Conservation (phyloP, 2,888 invertebrate genomes). For the Eulithis testata region DNA sequence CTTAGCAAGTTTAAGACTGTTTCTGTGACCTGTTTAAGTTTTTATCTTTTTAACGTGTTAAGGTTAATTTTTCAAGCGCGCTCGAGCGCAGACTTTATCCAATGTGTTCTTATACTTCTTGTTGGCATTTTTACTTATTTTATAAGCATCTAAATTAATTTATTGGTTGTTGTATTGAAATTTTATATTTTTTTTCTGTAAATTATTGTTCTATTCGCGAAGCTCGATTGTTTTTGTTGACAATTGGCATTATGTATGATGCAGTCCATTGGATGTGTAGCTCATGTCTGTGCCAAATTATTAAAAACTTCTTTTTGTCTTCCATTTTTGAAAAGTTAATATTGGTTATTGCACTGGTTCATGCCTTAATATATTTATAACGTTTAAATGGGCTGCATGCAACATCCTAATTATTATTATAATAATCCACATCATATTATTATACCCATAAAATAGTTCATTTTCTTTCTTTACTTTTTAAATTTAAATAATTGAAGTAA, state of each 20-base stretch:
- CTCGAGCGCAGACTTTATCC: slow-evolving; percentile 65
- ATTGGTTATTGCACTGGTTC: slow-evolving; percentile 37
- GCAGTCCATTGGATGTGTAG: slow-evolving; percentile 71
- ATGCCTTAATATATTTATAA: slow-evolving; percentile 22
- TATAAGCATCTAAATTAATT: slow-evolving; percentile 84
- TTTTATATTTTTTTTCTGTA: slow-evolving; percentile 77
- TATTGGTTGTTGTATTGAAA: slow-evolving; percentile 84
- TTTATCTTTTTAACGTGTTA: slow-evolving; percentile 80
- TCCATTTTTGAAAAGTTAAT: slow-evolving; percentile 53
- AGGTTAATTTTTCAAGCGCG: slow-evolving; percentile 61
- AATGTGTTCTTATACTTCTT: slow-evolving; percentile 84
- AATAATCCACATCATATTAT: slow-evolving; percentile 57
- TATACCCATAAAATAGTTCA: slow-evolving; percentile 65
- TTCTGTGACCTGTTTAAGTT: slow-evolving; percentile 85
- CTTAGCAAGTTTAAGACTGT: slow-evolving; percentile 85
- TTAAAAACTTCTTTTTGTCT: slow-evolving; percentile 58
- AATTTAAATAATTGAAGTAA: slow-evolving; percentile 77
- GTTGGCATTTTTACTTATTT: slow-evolving; percentile 85
- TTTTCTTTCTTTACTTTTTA: slow-evolving; percentile 75
- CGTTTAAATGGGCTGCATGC: slow-evolving; percentile 60
- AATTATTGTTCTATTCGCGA: slow-evolving; percentile 76
- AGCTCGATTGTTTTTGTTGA: slow-evolving; percentile 68
- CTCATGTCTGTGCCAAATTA: slow-evolving; percentile 69
- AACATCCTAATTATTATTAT: slow-evolving; percentile 48
- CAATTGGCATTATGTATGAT: slow-evolving; percentile 71